Evolutionary conservation across 2,888 invertebrate species (phyloP).

Genomic region (Clunio marinus): DNA sequence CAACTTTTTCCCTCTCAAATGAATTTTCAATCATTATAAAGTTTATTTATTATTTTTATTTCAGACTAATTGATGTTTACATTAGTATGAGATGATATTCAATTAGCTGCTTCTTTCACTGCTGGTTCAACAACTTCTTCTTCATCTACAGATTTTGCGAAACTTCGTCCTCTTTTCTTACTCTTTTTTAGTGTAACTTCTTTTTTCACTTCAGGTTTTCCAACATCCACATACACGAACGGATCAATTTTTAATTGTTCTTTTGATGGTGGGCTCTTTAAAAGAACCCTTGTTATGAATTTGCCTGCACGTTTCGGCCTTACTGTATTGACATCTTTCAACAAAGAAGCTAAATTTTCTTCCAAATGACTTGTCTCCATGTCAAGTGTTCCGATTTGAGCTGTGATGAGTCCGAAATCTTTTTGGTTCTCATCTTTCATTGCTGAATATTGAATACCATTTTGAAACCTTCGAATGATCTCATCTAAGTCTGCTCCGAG

Average conservation of each 20-base stretch:
- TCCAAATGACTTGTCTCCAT: slow-evolving; percentile 69
- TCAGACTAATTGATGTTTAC: not conserved
- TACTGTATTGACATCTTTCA: slow-evolving; percentile 61
- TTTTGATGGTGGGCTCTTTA: slow-evolving; percentile 60
- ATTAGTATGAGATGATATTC: not conserved
- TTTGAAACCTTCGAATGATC: slow-evolving; percentile 61
- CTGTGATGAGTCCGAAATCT: slow-evolving; percentile 65
- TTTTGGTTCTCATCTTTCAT: slow-evolving; percentile 64
- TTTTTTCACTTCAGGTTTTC: slow-evolving; percentile 35
- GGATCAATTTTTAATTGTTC: slow-evolving; percentile 68
- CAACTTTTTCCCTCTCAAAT: too few species aligned
- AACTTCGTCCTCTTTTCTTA: not conserved
- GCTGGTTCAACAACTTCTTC: slow-evolving; percentile 17
- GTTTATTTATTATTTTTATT: not conserved
- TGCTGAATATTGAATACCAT: slow-evolving; percentile 67
- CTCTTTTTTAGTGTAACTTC: not conserved
- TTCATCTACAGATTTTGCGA: not conserved
- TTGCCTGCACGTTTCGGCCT: slow-evolving; percentile 65
- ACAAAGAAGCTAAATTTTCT: slow-evolving; percentile 64
- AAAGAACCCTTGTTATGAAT: slow-evolving; percentile 67
- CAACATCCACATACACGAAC: slow-evolving; percentile 53
- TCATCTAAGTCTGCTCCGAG: slow-evolving; percentile 60
- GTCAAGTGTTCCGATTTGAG: slow-evolving; percentile 67
- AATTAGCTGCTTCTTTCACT: slow-evolving; percentile 32
- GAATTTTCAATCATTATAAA: too few species aligned